Base-by-base conservation (phyloP, 2,888 invertebrate species). In the Hyles lineata region DNA sequence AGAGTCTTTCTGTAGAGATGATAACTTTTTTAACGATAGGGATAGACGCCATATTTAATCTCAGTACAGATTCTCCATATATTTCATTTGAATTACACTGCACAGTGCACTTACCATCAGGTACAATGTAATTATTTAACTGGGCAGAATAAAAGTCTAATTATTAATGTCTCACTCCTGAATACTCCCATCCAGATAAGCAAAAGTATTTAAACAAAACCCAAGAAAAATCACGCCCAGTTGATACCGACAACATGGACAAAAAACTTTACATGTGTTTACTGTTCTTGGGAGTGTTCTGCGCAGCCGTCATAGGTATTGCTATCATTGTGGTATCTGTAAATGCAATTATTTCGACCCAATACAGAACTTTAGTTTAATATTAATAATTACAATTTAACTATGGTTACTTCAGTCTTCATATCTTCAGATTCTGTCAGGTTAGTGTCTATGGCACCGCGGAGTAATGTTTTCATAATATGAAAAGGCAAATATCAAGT, bases 141-240 rank as follows among this genome's bases (percentile, higher is more conserved):
- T 8, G 8, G 35, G 8, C 21, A n/a, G 0, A 59, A 59, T 21
- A 21, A 61, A 61, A 11, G 3, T 5, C 2, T 11, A 17, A 25
- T 32, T 19, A 4, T 43, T 11, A 32, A 3, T 50, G 67, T 11
- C 17, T 50, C 67, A 6, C 43, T 67, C 7, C n/a, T 67, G 67
- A 23, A 67, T 23, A n/a, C 15, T 50, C 11, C 23, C 50, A 17
- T 50, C 23, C 67, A 17, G 43, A 43, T 43, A 43, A 50, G 23
- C 11, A 21, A 21, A 5, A 15, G 43, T 67, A 67, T 67, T 67
- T 67, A 67, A 67, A 50, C 67, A 50, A 67, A 50, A 17, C 15
- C 11, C 43, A 67, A 11, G 43, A 67, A 23, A 7, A 17, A 21
- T 15, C 7, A 43, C 17, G 43, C 17, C 43, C 23, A 50, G 23